Percentiles rank a stretch among this genome's conserved stretches.
Evolutionary conservation across 2,888 invertebrate species (phyloP).

Genomic region (Stomorhina lunata): DNA sequence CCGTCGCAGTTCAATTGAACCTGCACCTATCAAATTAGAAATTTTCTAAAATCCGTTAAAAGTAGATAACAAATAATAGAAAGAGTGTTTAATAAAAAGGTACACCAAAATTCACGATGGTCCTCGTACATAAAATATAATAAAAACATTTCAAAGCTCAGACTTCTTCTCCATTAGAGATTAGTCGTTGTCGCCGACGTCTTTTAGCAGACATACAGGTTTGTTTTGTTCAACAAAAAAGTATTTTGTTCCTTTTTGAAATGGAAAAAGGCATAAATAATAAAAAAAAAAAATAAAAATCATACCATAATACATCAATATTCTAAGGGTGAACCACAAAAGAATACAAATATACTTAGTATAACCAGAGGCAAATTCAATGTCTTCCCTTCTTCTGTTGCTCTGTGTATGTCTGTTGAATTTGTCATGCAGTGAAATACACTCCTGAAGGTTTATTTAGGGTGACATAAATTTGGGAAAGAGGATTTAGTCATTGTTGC

Average conservation of each 20-base stretch:
- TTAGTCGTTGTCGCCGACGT: slow-evolving; percentile 27
- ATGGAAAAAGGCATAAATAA: slow-evolving; percentile 12
- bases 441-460: too few species aligned
- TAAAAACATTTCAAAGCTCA: slow-evolving; percentile 11
- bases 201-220: slow-evolving; percentile 32
- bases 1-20: too few species aligned
- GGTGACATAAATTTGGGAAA: too few species aligned
- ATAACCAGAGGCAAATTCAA: slow-evolving; percentile 39
- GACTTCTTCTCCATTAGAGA: slow-evolving; percentile 35
- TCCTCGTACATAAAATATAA: slow-evolving; percentile 11
- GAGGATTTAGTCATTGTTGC: too few species aligned
- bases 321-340: slow-evolving; percentile 48
- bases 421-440: neutral
- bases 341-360: too few species aligned
- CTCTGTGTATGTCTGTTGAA: neutral
- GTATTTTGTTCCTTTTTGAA: slow-evolving; percentile 25
- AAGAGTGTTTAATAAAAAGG: too few species aligned
- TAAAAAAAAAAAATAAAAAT: neutral
- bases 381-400: slow-evolving; percentile 4
- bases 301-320: slow-evolving; percentile 20
- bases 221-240: slow-evolving; percentile 30
- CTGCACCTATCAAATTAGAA: too few species aligned
- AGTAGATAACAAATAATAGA: too few species aligned
- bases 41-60: too few species aligned
- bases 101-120: too few species aligned